phyloP scores from a whole-genome alignment of 2,113 vertebrate genomes.

The Oryzias celebensis region DNA sequence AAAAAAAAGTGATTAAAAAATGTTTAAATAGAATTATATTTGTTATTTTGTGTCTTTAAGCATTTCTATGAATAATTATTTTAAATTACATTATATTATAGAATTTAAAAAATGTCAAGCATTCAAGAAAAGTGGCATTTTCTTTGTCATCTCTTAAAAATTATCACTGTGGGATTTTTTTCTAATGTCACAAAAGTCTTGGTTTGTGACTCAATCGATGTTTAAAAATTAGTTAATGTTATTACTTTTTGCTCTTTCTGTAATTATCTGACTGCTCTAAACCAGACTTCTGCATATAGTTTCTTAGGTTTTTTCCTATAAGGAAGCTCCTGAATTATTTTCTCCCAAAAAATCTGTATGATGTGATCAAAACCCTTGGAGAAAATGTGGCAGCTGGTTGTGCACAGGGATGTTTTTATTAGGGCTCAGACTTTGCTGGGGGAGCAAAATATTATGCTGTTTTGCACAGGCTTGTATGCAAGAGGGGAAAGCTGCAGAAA shows the following conservation, averaged over 20 bases:
- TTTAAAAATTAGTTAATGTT: too few species aligned
- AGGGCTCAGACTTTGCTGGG: constrained; percentile 24
- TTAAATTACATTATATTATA: too few species aligned
- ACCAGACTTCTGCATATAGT: neutral
- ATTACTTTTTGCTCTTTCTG: too few species aligned
- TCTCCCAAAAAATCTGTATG: neutral
- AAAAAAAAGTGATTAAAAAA: too few species aligned
- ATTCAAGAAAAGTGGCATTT: too few species aligned
- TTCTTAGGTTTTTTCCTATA: neutral
- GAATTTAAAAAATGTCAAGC: too few species aligned
- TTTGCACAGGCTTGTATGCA: constrained; percentile 22
- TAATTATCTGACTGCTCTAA: neutral
- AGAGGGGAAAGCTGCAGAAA: constrained; percentile 31
- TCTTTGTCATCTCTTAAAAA: neutral
- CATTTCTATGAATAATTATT: too few species aligned
- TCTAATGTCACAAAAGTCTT: too few species aligned
- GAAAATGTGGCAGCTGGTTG: neutral
- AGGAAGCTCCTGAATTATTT: neutral
- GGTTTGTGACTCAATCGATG: too few species aligned
- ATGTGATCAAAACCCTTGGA: neutral
- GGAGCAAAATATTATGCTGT: constrained; percentile 29
- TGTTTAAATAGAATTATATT: too few species aligned
- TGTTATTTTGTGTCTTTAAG: too few species aligned
- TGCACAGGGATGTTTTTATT: constrained; percentile 8
- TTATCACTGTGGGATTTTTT: too few species aligned